Conservation (phyloP, 92 coral and sea anemone genomes). For the Desmophyllum pertusum region DNA sequence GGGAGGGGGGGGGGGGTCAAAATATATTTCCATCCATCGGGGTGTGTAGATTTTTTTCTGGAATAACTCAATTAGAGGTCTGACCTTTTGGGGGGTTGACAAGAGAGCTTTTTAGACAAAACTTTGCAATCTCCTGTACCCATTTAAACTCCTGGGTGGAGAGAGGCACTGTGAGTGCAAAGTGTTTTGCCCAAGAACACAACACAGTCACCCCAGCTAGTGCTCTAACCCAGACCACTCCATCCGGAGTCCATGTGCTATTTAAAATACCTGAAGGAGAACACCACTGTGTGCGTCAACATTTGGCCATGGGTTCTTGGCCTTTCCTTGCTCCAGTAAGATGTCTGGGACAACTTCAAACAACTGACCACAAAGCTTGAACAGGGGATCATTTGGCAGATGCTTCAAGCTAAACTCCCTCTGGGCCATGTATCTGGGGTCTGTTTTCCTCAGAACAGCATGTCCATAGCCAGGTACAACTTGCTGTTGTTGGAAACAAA, state of each 20-base stretch:
- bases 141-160: too few relatives aligned
- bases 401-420: conserved; percentile 91
- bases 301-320: conserved; percentile 99
- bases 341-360: conserved; percentile 90
- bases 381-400: conserved; percentile 90
- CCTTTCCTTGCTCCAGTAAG: conserved; percentile 95
- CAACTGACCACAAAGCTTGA: conserved; percentile 87
- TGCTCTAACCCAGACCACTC: background rate
- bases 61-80: too few relatives aligned
- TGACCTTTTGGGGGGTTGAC: too few relatives aligned
- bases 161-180: too few relatives aligned
- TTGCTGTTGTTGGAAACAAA: conserved; percentile 53
- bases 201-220: too few relatives aligned
- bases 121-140: background rate
- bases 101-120: too few relatives aligned
- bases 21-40: too few relatives aligned
- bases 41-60: too few relatives aligned
- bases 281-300: conserved; percentile 99
- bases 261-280: conserved; percentile 70
- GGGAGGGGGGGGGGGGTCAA: too few relatives aligned
- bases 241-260: too few relatives aligned
- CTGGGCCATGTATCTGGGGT: conserved; percentile 94
- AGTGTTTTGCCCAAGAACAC: too few relatives aligned
- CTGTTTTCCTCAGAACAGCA: conserved; percentile 96
- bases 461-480: conserved; percentile 99